Percentiles rank a stretch among this genome's conserved stretches.
phyloP scores from a whole-genome alignment of 2,797 vertebrate species.

The Tapera naevia region DNA sequence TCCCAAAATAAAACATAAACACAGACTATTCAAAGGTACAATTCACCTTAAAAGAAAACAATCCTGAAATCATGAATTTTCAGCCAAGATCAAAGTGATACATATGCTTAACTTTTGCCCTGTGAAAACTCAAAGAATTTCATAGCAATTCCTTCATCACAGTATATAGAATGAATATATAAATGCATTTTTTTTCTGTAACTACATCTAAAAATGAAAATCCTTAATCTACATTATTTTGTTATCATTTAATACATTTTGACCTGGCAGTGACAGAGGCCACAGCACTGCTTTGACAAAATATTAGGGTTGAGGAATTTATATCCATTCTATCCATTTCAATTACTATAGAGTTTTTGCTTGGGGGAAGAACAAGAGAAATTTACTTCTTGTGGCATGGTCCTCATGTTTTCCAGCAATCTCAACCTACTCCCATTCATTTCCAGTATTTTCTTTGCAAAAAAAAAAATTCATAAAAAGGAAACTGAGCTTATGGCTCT shows the following conservation, averaged over 20 bases:
- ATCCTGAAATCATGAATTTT: not conserved
- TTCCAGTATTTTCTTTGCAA: conserved; percentile 2
- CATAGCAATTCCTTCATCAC: not conserved
- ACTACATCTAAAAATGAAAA: conserved; percentile 8
- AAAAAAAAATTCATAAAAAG: not conserved
- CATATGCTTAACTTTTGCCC: not conserved
- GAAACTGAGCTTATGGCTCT: not conserved
- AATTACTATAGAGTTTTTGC: conserved; percentile 5
- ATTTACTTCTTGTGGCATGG: not conserved
- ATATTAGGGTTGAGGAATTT: not conserved
- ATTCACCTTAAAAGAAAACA: not conserved
- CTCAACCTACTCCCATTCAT: conserved; percentile 23
- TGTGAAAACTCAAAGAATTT: not conserved
- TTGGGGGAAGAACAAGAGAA: conserved; percentile 1
- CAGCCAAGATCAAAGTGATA: not conserved
- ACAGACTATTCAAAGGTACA: not conserved
- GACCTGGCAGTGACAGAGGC: not conserved
- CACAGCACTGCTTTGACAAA: not conserved
- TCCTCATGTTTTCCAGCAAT: conserved; percentile 26
- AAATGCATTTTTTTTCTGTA: not conserved
- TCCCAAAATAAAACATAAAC: not conserved
- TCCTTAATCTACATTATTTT: not conserved
- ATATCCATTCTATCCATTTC: not conserved
- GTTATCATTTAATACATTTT: conserved; percentile 7
- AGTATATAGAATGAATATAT: not conserved